phyloP scores from a whole-genome alignment of 2,888 invertebrate species.

The Eilema caniola region DNA sequence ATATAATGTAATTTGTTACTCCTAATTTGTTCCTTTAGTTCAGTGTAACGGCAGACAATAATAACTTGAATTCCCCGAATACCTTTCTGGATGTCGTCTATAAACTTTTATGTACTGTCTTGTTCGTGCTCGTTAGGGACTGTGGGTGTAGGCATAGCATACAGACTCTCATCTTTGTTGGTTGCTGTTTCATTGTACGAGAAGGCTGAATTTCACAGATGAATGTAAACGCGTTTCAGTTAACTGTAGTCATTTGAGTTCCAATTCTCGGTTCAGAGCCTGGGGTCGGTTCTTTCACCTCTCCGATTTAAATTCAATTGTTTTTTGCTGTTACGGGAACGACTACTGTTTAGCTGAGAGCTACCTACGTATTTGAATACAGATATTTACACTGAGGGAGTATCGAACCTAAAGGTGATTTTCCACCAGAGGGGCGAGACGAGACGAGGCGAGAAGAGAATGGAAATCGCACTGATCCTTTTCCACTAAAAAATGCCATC shows the following conservation, averaged over 20 bases:
- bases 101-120: constrained; percentile 19
- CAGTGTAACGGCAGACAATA: background rate
- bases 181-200: background rate
- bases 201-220: too few relatives aligned
- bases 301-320: background rate
- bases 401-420: too few relatives aligned
- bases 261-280: background rate
- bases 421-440: too few relatives aligned
- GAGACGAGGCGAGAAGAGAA: too few relatives aligned
- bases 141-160: background rate
- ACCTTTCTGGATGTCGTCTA: constrained; percentile 9
- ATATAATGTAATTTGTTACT: too few relatives aligned
- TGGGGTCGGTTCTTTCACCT: too few relatives aligned
- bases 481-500: too few relatives aligned
- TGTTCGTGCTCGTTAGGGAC: constrained; percentile 11
- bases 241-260: too few relatives aligned
- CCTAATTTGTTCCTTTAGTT: background rate
- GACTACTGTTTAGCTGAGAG: background rate
- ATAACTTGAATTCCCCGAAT: constrained; percentile 15
- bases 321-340: background rate
- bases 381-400: too few relatives aligned
- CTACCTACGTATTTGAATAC: too few relatives aligned
- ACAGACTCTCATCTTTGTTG: background rate
- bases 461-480: too few relatives aligned
- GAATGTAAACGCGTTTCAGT: too few relatives aligned